Evolutionary conservation across 2,113 vertebrate species (phyloP).

Genomic region (Mystacornis crossleyi): DNA sequence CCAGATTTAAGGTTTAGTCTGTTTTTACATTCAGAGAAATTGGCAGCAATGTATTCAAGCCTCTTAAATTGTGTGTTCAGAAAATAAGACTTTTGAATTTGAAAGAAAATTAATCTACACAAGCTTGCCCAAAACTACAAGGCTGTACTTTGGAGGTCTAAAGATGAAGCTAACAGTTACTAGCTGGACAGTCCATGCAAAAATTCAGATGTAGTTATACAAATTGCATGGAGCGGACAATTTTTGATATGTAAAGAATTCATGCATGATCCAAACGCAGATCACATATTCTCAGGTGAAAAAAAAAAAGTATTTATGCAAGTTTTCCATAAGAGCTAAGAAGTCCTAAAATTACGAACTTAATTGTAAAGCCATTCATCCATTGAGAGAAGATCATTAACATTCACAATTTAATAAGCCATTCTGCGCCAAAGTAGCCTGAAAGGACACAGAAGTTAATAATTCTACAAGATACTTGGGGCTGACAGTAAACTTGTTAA

Average conservation of each 20-base stretch:
- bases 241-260: neutral
- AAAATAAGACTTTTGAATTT: neutral
- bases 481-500: conserved; percentile 69
- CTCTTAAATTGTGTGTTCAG: neutral
- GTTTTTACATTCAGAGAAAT: neutral
- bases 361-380: neutral
- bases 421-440: neutral
- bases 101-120: neutral
- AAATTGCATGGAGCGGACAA: neutral
- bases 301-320: neutral
- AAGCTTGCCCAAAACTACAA: neutral
- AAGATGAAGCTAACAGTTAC: neutral
- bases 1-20: neutral
- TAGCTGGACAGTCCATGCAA: neutral
- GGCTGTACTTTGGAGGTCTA: neutral
- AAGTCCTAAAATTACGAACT: neutral
- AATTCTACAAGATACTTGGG: conserved; percentile 35
- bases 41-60: neutral
- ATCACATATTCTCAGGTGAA: neutral
- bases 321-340: neutral
- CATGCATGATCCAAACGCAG: neutral
- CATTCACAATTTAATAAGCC: conserved; percentile 10
- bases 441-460: conserved; percentile 11
- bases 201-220: neutral
- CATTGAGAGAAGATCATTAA: conserved; percentile 36